Evolutionary conservation across 1,140 invertebrate species (phyloP).

Genomic region (Anastrepha obliqua): DNA sequence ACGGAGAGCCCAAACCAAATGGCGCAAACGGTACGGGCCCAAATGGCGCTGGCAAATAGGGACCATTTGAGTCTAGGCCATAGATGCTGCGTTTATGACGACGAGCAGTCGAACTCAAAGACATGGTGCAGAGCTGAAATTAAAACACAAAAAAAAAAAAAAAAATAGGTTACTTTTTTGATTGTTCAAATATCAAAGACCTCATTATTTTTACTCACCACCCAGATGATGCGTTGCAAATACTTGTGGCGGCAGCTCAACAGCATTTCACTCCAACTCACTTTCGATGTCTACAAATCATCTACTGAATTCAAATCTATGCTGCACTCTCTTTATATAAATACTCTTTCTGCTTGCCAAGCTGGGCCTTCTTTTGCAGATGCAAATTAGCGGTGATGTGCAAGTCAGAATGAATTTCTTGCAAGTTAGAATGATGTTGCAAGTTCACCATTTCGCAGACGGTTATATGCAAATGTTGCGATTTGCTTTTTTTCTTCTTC

Average conservation of each 20-base stretch:
- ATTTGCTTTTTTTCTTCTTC: too few species aligned
- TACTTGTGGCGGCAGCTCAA: neutral
- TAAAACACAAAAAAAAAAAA: neutral
- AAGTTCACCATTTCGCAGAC: neutral
- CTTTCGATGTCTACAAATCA: neutral
- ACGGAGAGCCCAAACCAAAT: conserved; percentile 41
- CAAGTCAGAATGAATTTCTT: neutral
- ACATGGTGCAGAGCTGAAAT: neutral
- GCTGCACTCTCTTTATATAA: neutral
- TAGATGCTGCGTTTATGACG: conserved; percentile 44
- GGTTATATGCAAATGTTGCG: neutral
- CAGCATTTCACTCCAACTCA: neutral
- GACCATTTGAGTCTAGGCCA: conserved; percentile 27
- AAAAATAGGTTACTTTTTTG: neutral
- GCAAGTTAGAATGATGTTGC: neutral
- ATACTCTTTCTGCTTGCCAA: neutral
- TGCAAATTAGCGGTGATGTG: neutral
- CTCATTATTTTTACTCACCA: neutral
- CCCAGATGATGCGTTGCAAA: neutral
- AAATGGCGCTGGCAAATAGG: conserved; percentile 46
- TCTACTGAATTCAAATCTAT: neutral
- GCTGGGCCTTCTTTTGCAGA: neutral
- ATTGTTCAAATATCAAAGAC: too few species aligned
- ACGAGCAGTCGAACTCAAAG: neutral
- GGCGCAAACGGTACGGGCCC: conserved; percentile 53